Base-by-base conservation (phyloP, 2,888 invertebrate species). In the Heliconius cydno region DNA sequence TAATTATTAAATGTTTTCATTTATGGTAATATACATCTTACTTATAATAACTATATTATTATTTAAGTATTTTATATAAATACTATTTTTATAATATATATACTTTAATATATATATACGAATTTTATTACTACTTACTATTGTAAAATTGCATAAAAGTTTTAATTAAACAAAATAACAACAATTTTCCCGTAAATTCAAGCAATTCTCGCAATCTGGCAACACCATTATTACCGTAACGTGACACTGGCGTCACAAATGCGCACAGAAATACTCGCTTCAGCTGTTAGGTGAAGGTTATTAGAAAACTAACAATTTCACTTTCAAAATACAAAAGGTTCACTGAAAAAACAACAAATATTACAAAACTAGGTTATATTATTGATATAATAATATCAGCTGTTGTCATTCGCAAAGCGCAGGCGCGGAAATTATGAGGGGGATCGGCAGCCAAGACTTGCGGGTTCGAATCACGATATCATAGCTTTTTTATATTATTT, bases 281-380 rank as follows among this genome's bases (percentile, higher is more conserved):
- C 92, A 92, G 93, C 86, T 86, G 92, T 91, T 91, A 92, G 93
- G 92, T 94, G 94, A 94, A 94, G 94, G 94, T 92, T 91, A 91
- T 67, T 60, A 82, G 77, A 81, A 82, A 83, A 80, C 30, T n/a
- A 13, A 63, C 34, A 52, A 65, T 77, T 73, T 76, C 63, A 75
- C 74, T 79, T 80, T 81, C 73, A 80, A 66, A 67, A 65, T 4
- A 46, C 65, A 66, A 73, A 60, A 67, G 52, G 19, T 73, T 73
- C 34, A 12, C 28, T 46, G 38, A 68, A 68, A 73, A 76, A 65
- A 7, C 15, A 70, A 22, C 38, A 15, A 34, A 28, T 15, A 65
- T 74, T 25, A 65, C n/a, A 73, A 52, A 25, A 13, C 38, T 73
- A 60, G 79, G 77, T 81, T 83, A 81, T 81, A 76, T 81, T 90